Conservation (phyloP, 2,113 vertebrate species). For the Pachyramphus minor region DNA sequence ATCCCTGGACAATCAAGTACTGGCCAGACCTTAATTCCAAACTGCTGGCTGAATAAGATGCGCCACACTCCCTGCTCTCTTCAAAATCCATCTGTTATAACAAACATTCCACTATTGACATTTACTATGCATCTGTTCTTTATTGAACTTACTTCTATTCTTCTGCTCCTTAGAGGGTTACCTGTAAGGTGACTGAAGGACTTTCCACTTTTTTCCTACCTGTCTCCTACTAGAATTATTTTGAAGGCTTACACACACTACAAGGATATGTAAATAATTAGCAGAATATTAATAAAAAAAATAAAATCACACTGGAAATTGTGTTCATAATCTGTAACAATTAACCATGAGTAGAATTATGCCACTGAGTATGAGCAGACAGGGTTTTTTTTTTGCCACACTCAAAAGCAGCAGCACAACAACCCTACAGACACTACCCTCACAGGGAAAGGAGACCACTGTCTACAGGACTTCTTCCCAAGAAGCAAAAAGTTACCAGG, state of each 20-base stretch:
- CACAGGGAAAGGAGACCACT: neutral
- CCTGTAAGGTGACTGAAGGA: neutral
- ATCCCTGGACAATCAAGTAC: neutral
- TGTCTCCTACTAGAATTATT: neutral
- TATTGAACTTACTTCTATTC: neutral
- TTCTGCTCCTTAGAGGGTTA: neutral
- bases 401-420: neutral
- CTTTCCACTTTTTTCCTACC: neutral
- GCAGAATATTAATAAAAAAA: neutral
- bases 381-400: neutral
- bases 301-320: neutral
- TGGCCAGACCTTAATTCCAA: neutral
- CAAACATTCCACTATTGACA: neutral
- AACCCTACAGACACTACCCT: neutral
- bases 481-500: neutral
- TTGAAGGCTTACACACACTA: neutral
- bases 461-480: neutral
- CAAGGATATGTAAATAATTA: neutral
- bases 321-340: neutral
- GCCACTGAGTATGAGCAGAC: neutral
- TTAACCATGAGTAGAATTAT: neutral
- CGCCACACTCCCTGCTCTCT: neutral
- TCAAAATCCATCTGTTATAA: slow-evolving; percentile 23
- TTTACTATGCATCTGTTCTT: neutral
- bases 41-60: neutral